Conservation (phyloP, 2,888 invertebrate species). For the Scaptomyza caliginosa region DNA sequence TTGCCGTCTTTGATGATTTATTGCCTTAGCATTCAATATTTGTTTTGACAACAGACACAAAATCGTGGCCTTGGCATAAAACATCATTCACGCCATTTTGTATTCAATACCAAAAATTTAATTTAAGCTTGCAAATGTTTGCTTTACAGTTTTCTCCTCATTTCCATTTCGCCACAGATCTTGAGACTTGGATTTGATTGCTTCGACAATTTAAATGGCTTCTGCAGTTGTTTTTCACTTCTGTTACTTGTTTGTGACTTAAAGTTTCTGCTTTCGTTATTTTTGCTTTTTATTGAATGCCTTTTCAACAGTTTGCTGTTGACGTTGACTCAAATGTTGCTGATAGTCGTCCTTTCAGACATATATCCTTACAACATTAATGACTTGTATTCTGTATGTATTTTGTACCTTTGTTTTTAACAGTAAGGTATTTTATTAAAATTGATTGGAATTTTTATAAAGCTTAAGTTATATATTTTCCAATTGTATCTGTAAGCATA, state of each 20-base stretch:
- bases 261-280: slow-evolving; percentile 20
- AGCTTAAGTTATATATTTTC: neutral
- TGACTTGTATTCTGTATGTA: slow-evolving; percentile 10
- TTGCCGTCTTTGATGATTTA: slow-evolving; percentile 66
- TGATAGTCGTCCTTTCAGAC: slow-evolving; percentile 52
- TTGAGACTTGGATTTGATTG: slow-evolving; percentile 62
- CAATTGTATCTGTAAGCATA: neutral
- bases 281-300: slow-evolving; percentile 9
- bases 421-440: slow-evolving; percentile 23
- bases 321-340: slow-evolving; percentile 38
- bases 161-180: slow-evolving; percentile 5
- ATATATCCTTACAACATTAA: slow-evolving; percentile 57
- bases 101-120: slow-evolving; percentile 1
- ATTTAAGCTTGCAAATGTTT: slow-evolving; percentile 25
- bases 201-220: slow-evolving; percentile 51
- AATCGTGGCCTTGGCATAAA: neutral
- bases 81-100: neutral
- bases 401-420: neutral
- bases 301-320: slow-evolving; percentile 48
- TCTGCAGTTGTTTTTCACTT: slow-evolving; percentile 4
- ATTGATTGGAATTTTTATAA: neutral
- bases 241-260: slow-evolving; percentile 12
- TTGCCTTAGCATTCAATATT: slow-evolving; percentile 44
- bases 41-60: neutral
- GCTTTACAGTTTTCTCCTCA: slow-evolving; percentile 17